Conservation (phyloP, 2,113 vertebrate genomes). For the Zapornia atra region DNA sequence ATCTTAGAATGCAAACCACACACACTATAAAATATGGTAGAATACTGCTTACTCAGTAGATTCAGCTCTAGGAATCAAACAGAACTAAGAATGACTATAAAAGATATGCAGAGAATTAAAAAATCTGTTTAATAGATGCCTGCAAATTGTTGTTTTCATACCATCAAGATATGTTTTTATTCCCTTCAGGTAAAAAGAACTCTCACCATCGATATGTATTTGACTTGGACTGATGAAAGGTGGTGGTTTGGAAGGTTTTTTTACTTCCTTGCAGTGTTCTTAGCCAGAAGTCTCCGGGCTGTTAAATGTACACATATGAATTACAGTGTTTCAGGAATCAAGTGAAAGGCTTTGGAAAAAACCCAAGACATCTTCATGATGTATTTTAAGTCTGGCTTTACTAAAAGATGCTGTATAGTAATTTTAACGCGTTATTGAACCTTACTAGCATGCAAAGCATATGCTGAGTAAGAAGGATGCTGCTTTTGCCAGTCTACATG, state of each 20-base stretch:
- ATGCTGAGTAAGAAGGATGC: background rate
- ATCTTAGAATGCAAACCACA: constrained; percentile 67
- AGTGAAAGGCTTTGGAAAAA: background rate
- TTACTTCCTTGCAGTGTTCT: background rate
- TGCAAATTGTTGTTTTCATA: constrained; percentile 60
- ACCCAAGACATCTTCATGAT: background rate
- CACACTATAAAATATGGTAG: constrained; percentile 47
- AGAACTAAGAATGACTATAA: background rate
- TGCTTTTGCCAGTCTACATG: background rate
- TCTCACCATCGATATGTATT: background rate
- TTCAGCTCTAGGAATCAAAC: constrained; percentile 36
- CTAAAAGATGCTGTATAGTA: background rate
- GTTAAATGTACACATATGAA: background rate
- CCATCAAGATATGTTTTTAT: constrained; percentile 46
- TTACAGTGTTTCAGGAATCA: background rate
- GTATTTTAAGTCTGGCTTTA: background rate
- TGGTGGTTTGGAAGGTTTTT: background rate
- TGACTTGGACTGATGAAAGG: background rate
- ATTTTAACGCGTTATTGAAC: background rate
- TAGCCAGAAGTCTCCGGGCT: background rate
- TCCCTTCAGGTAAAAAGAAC: constrained; percentile 29
- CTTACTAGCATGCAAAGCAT: background rate
- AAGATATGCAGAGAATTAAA: background rate
- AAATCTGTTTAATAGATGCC: constrained; percentile 56
- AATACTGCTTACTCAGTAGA: constrained; percentile 68